Conservation (phyloP, 2,797 vertebrate species). For the Rhadinocentrus ornatus region DNA sequence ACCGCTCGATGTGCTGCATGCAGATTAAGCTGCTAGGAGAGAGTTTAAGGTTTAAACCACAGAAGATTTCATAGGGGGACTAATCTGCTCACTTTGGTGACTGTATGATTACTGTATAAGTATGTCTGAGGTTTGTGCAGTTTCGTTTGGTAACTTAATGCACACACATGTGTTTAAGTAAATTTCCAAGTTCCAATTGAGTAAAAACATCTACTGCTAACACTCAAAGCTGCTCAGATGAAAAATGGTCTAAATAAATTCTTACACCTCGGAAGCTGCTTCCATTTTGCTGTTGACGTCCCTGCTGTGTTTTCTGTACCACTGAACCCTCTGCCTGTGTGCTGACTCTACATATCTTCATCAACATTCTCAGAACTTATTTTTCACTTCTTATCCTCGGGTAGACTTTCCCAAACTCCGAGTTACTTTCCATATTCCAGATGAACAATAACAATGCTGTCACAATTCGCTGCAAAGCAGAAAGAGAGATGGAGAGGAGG, state of each 20-base stretch:
- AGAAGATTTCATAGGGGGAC: constrained; percentile 26
- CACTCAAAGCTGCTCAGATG: constrained; percentile 12
- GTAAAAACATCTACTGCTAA: constrained; percentile 18
- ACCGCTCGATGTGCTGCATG: constrained; percentile 41
- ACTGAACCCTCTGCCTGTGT: constrained; percentile 48
- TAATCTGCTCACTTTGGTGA: constrained; percentile 46
- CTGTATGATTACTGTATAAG: constrained; percentile 22
- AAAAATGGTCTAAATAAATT: constrained; percentile 34
- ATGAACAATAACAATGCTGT: constrained; percentile 36
- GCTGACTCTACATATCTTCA: constrained; percentile 69
- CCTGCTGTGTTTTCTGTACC: constrained; percentile 56
- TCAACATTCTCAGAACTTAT: constrained; percentile 39
- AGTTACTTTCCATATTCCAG: constrained; percentile 10
- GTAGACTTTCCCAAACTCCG: constrained; percentile 30
- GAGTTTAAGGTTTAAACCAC: constrained; percentile 46
- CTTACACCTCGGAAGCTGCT: constrained; percentile 32
- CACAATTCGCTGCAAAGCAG: constrained; percentile 31
- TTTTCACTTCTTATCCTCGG: constrained; percentile 35
- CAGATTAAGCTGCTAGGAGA: constrained; percentile 41
- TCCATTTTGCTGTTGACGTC: constrained; percentile 29
- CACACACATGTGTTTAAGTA: constrained; percentile 9
- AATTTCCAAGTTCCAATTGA: constrained; percentile 11
- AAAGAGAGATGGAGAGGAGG: constrained; percentile 2
- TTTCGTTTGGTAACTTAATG: background rate
- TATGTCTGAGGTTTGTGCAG: constrained; percentile 8